phyloP scores from a whole-genome alignment of 2,113 vertebrate genomes.

The Scolopax mira region DNA sequence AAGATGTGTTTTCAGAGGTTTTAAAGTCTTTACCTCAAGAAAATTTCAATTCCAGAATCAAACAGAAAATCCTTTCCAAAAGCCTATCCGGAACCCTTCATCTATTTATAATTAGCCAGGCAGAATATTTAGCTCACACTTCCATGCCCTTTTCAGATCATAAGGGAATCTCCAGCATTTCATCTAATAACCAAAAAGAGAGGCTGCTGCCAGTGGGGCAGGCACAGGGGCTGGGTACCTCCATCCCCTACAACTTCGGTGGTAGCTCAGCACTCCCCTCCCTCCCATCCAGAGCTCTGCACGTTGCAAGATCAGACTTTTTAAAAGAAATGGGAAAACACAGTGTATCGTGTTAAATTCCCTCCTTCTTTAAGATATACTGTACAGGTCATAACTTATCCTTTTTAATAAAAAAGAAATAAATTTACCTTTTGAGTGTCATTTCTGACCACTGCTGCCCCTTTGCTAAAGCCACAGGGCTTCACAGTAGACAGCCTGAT shows the following conservation, averaged over 20 bases:
- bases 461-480: slow-evolving; percentile 60
- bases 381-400: slow-evolving; percentile 62
- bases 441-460: slow-evolving; percentile 50
- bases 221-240: not conserved
- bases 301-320: not conserved
- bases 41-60: not conserved
- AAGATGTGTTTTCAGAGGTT: not conserved
- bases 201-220: not conserved
- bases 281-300: not conserved
- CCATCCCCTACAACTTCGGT: not conserved
- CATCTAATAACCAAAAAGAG: not conserved
- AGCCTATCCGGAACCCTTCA: not conserved
- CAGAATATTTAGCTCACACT: not conserved
- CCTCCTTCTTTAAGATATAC: slow-evolving; percentile 50
- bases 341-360: not conserved
- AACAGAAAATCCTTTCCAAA: not conserved
- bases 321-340: slow-evolving; percentile 32
- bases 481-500: slow-evolving; percentile 64
- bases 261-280: not conserved
- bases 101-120: not conserved
- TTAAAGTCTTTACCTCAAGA: not conserved
- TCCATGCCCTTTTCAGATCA: not conserved
- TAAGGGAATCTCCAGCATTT: not conserved
- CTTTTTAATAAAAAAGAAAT: slow-evolving; percentile 74
- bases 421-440: slow-evolving; percentile 63